Conservation (phyloP, 2,888 invertebrate species). For the Melinaea menophilus region DNA sequence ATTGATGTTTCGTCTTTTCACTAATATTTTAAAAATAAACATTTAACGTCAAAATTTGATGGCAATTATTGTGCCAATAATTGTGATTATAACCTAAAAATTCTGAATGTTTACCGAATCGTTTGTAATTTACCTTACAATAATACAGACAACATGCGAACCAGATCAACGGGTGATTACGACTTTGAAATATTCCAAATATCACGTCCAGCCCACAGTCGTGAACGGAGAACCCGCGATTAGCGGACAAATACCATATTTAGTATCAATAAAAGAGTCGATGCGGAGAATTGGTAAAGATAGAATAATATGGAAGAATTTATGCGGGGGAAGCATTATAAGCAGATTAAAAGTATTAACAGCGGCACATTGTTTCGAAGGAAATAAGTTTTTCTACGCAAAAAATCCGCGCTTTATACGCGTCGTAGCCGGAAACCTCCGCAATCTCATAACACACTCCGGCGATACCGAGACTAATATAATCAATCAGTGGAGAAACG, state of each 20-base stretch:
- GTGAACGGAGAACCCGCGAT: constrained; percentile 48
- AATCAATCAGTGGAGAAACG: constrained; percentile 39
- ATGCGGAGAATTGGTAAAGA: constrained; percentile 16
- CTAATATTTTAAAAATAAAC: no score
- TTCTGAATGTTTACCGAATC: constrained; percentile 33
- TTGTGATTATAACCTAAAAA: neutral
- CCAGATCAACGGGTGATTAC: constrained; percentile 50
- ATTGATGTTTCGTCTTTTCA: no score
- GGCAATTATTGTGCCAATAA: no score
- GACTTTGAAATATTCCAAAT: constrained; percentile 48
- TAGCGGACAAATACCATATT: constrained; percentile 46
- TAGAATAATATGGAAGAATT: constrained; percentile 43
- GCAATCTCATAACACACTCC: constrained; percentile 38
- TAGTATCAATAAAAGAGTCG: constrained; percentile 56
- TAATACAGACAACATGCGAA: constrained; percentile 25
- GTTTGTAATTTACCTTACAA: constrained; percentile 20
- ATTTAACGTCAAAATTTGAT: neutral
- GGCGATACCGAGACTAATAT: constrained; percentile 38
- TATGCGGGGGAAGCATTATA: constrained; percentile 62
- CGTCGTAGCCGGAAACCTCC: constrained; percentile 48
- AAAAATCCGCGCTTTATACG: constrained; percentile 39
- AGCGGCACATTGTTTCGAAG: constrained; percentile 65
- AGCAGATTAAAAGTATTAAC: constrained; percentile 43
- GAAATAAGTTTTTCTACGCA: constrained; percentile 41
- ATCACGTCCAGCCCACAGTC: constrained; percentile 42